Conservation (phyloP, 2,888 invertebrate genomes). For the Ischnura elegans region DNA sequence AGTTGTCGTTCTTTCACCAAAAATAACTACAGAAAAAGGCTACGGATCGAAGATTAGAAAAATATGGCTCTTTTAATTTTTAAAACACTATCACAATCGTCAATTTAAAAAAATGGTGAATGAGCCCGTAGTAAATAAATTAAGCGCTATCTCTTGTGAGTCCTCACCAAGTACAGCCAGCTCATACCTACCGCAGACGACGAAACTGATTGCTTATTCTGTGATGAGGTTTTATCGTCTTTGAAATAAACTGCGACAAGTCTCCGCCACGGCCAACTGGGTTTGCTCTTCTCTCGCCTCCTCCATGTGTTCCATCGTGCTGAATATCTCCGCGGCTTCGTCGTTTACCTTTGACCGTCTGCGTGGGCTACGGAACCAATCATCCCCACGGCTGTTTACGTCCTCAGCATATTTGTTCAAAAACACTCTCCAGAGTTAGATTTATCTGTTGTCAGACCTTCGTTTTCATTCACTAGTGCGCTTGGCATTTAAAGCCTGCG, state of each 20-base stretch:
- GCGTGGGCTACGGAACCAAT: not conserved
- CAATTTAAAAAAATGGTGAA: too few species aligned
- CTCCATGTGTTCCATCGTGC: not conserved
- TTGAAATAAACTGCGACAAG: not conserved
- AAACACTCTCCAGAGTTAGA: not conserved
- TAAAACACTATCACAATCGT: too few species aligned
- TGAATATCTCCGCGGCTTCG: not conserved
- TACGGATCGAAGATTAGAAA: too few species aligned
- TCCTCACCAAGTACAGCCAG: too few species aligned
- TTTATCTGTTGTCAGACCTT: not conserved
- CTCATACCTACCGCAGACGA: not conserved
- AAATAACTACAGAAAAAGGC: too few species aligned
- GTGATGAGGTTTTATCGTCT: constrained; percentile 4
- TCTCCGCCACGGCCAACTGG: not conserved
- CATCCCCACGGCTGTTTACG: not conserved
- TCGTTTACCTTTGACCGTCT: constrained; percentile 17
- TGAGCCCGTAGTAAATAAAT: too few species aligned
- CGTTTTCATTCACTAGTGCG: not conserved
- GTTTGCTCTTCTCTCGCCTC: not conserved
- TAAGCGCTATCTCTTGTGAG: too few species aligned
- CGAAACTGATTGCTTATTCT: not conserved
- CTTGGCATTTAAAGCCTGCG: not conserved
- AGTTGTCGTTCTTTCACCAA: too few species aligned
- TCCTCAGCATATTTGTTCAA: not conserved
- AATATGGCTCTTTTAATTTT: too few species aligned